Evolutionary conservation across 37 sponge, comb jelly and placozoan species (phyloP), one percentile per base, ranked within the genome.

Genomic region (Ephydatia muelleri): DNA sequence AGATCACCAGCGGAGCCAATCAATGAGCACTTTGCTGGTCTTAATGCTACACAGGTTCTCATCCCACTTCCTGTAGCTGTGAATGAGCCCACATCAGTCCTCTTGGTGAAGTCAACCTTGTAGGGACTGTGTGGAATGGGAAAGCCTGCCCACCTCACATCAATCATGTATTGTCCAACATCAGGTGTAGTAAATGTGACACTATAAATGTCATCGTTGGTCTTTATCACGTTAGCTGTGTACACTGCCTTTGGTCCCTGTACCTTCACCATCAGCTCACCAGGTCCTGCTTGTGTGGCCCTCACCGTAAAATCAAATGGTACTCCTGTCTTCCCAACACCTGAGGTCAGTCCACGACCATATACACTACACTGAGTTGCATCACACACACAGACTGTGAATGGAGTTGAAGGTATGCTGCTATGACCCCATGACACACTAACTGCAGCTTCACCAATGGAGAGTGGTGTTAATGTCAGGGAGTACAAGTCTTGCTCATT

Each of bases 161-260:
- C 94, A 38, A 96, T 83, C 8, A 73, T 72, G 87, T 96, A 94
- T 2, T 22, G 82, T 29, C 94, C 97, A 29, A 70, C 19, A 65
- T 93, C 88, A 81, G 89, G 89, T 23, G 94, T 82, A 8, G 87
- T 89, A 84, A 96, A 96, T 11, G 72, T 83, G 36, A 90, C 88
- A 25, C 37, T 48, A 69, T 86, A 90, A 26, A 73, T 86, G 5
- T 85, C 94, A 65, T 93, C 86, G 19, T 68, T 27, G 27, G 67
- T 77, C 35, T 91, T 72, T 31, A 23, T 75, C 30, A 90, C 85
- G 29, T 94, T 86, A 3, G 90, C 89, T 22, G 72, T 88, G n/a
- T 91, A 85, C 23, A 77, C 76, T 12, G 75, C 66, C 26, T 73
- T 78, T 12, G 90, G 88, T 26, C 93, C 90, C 11, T 68, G 80